Conservation (phyloP, 1,140 invertebrate genomes). For the Tetragnatha versicolor region DNA sequence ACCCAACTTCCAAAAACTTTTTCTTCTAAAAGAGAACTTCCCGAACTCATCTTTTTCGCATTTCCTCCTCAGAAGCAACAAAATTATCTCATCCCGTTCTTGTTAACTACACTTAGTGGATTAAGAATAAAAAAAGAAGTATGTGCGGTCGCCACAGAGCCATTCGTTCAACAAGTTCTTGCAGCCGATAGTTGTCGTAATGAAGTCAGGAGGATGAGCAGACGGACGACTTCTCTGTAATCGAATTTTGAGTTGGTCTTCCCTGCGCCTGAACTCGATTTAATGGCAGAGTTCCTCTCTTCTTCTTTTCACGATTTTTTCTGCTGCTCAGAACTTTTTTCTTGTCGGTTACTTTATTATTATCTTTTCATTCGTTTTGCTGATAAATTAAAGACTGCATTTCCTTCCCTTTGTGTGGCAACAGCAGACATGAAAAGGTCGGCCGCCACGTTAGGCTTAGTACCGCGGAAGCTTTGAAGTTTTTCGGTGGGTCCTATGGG, state of each 20-base stretch:
- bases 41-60: no score
- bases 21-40: no score
- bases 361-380: slow-evolving; percentile 33
- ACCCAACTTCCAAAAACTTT: no score
- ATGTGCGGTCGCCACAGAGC: background rate
- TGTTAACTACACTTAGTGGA: background rate
- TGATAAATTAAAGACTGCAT: slow-evolving; percentile 32
- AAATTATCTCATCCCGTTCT: background rate
- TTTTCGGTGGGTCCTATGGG: no score
- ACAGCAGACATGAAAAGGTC: no score
- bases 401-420: slow-evolving; percentile 8
- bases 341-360: slow-evolving; percentile 41
- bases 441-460: no score
- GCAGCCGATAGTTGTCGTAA: slow-evolving; percentile 17
- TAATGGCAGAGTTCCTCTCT: slow-evolving; percentile 22
- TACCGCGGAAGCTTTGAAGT: no score
- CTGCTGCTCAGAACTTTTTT: background rate
- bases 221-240: slow-evolving; percentile 32
- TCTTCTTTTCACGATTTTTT: background rate
- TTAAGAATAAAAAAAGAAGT: background rate
- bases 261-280: slow-evolving; percentile 38
- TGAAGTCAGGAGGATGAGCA: slow-evolving; percentile 29
- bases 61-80: no score
- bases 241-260: slow-evolving; percentile 43
- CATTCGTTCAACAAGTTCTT: slow-evolving; percentile 34